Evolutionary conservation across 2,113 vertebrate genomes (phyloP), one percentile per base, ranked within the genome.

Genomic region (Sigmodon hispidus): DNA sequence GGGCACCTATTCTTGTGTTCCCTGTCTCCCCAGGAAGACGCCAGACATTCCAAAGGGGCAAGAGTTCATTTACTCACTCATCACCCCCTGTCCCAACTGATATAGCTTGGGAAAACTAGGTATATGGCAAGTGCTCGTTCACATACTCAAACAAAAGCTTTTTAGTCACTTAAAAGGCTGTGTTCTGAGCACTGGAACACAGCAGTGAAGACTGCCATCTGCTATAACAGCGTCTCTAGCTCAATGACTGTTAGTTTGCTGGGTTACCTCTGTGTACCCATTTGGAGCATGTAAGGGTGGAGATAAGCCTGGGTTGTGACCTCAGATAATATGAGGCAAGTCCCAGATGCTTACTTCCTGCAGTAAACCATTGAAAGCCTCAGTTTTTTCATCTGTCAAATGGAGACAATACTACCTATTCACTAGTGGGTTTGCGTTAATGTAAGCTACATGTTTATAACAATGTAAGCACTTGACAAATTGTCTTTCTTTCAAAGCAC

Each of bases 351-450:
- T 57, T 15, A 93, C 40, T 77, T 93, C 70, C 80, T 93, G 34
- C 13, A 93, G 69, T 65, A 80, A 91, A 70, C 81, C 61, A 94
- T 67, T 65, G 73, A 95, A 13, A 67, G 79, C 81, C 50, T 92
- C 50, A 22, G 76, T 92, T 89, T 95, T 67, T 73, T 85, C 57
- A 85, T 36, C 95, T 77, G 75, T 86, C 87, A 94, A 96, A 86
- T 85, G 52, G 88, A 45, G 43, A 63, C 59, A 43, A 50, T 31
- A 29, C 52, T 57, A 55, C 10, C 40, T 90, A n/a, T 92, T 87
- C 88, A 50, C 65, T 21, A 75, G 48, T 67, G 52, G 86, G 29
- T 67, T 50, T 79, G 50, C 91, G 50, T 88, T 70, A 67, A 89
- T 13, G 4, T 21, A 36, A 59, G 15, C 40, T 90, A 85, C 88